Base-by-base conservation (phyloP, 2,113 vertebrate species). In the Lophius piscatorius region DNA sequence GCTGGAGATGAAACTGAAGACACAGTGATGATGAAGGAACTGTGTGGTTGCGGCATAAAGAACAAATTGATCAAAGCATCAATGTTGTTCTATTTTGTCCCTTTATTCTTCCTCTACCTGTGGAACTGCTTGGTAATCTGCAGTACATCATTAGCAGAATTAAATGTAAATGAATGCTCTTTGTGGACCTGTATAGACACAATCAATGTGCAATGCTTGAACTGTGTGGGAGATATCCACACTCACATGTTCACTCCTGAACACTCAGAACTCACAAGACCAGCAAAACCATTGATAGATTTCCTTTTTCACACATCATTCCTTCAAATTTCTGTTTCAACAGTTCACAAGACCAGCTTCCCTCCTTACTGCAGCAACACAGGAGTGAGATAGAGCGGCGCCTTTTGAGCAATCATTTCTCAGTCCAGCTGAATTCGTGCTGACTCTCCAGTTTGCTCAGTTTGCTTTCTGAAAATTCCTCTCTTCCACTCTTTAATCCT, bases 391-490 rank as follows among this genome's bases (percentile, higher is more conserved):
- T 75, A 78, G 76, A 18, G 56, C 62, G 68, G 45, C 41, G 35
- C 68, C 52, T 47, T 85, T 84, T 84, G 75, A 83, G 80, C 77
- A 77, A 68, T 84, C 54, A 79, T 83, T 86, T 85, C 73, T 82
- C 85, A 73, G 82, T 82, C 74, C 68, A 39, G 77, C 76, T 56
- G 69, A 83, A 90, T 79, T 87, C 74, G 68, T 86, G 81, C 87
- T 89, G 86, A 89, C 80, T 42, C 69, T 82, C 80, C 63, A 63
- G 76, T 85, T 90, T 87, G 63, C 72, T 77, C 63, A 58, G 75
- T 83, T 81, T 83, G 65, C 82, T 80, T 74, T 76, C 67, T 70
- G 70, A 77, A 85, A 87, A 83, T 76, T 78, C 76, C 65, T 47
- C 60, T 80, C 70, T 80, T 69, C 70, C 67, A 79, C 61, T 75